These are phyloP conservation scores for Brachyptera putata DNA, from an alignment of 2,888 invertebrate genomes.

Conservation along the genomic window DNA sequence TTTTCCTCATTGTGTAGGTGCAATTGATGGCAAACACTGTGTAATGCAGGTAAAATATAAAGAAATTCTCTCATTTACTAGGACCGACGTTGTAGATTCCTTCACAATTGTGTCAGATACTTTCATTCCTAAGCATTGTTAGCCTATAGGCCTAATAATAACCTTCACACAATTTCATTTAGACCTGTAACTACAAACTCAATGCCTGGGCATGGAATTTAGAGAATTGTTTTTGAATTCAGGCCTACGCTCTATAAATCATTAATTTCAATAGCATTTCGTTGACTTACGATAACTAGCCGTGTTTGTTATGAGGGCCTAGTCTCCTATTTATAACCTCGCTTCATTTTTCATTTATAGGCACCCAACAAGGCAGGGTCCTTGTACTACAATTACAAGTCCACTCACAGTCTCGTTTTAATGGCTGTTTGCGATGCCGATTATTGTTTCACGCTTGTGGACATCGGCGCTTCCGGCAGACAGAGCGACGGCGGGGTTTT, in stretches of 20 bases:
- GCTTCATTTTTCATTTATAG: background rate
- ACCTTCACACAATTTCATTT: too few species aligned
- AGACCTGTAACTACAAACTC: too few species aligned
- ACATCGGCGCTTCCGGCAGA: slow-evolving; percentile 4
- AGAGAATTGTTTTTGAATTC: background rate
- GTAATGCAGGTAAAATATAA: background rate
- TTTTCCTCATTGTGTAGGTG: background rate
- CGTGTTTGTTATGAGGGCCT: too few species aligned
- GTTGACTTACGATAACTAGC: too few species aligned
- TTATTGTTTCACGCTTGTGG: slow-evolving; percentile 29
- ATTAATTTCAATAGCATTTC: too few species aligned
- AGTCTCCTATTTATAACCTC: too few species aligned
- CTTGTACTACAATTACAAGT: slow-evolving; percentile 25
- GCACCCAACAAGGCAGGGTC: slow-evolving; percentile 1
- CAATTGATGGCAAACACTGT: background rate
- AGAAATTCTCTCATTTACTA: too few species aligned
- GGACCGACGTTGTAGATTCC: too few species aligned
- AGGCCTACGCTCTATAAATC: background rate
- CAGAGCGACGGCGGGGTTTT: slow-evolving; percentile 27
- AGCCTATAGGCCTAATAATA: too few species aligned
- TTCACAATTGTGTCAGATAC: too few species aligned
- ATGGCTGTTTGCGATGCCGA: slow-evolving; percentile 35
- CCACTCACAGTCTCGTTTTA: slow-evolving; percentile 32
- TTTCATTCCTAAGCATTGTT: background rate
- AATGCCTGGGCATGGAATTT: background rate